phyloP scores from a whole-genome alignment of 1,140 invertebrate genomes.

The Calosoma granatense region DNA sequence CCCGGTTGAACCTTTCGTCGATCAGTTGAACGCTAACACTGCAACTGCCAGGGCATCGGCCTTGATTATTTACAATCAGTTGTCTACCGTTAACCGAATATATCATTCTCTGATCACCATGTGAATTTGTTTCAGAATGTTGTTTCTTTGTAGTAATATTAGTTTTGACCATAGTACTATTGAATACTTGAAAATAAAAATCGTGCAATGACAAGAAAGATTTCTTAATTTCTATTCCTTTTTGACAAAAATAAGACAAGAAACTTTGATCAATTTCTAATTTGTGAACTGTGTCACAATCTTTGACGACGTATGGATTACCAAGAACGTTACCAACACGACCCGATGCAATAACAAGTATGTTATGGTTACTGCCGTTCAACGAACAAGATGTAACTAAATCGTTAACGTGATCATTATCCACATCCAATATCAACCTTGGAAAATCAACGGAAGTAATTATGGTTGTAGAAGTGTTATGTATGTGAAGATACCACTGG shows the following conservation, averaged over 20 bases:
- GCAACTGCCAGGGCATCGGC: slow-evolving; percentile 53
- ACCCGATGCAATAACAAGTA: slow-evolving; percentile 53
- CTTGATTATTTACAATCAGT: slow-evolving; percentile 51
- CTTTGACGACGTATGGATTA: slow-evolving; percentile 37
- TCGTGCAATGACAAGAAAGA: slow-evolving; percentile 30
- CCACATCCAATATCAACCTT: slow-evolving; percentile 56
- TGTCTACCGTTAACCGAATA: slow-evolving; percentile 43
- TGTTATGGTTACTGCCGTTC: slow-evolving; percentile 41
- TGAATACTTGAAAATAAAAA: slow-evolving; percentile 33
- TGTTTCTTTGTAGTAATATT: neutral
- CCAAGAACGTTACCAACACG: slow-evolving; percentile 47
- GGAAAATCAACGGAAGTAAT: slow-evolving; percentile 53
- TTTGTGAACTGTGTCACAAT: slow-evolving; percentile 38
- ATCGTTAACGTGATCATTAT: slow-evolving; percentile 57
- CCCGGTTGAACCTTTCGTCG: slow-evolving; percentile 34
- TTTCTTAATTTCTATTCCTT: slow-evolving; percentile 30
- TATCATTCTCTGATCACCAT: slow-evolving; percentile 41
- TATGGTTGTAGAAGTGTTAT: slow-evolving; percentile 36
- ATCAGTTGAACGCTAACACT: slow-evolving; percentile 48
- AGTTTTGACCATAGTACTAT: slow-evolving; percentile 10
- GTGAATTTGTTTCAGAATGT: neutral
- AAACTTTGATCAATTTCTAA: slow-evolving; percentile 29
- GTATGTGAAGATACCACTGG: slow-evolving; percentile 52
- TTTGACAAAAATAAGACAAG: slow-evolving; percentile 39
- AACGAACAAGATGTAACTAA: slow-evolving; percentile 47